These are phyloP conservation scores for Perithous albicinctus DNA, from an alignment of 2,888 invertebrate species.

Conservation along the genomic window DNA sequence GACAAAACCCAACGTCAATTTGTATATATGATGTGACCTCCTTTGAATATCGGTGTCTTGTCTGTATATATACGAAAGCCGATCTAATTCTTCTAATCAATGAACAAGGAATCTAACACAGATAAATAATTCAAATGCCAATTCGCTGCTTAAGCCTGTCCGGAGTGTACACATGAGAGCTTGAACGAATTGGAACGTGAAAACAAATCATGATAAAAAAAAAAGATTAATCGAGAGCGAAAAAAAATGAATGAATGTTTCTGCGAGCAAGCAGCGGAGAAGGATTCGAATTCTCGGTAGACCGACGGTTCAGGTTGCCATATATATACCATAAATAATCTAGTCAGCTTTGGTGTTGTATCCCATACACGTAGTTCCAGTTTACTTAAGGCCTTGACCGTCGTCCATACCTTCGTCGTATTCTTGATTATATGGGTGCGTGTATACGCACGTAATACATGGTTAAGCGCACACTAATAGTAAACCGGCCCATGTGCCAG, in stretches of 20 bases:
- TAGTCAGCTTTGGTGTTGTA: constrained; percentile 68
- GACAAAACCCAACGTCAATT: not conserved
- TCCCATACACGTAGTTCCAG: constrained; percentile 71
- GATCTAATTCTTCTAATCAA: constrained; percentile 17
- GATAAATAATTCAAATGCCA: constrained; percentile 33
- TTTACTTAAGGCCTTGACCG: constrained; percentile 71
- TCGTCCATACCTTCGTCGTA: constrained; percentile 33
- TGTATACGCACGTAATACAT: constrained; percentile 7
- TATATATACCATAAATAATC: constrained; percentile 70
- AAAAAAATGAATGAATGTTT: constrained; percentile 62
- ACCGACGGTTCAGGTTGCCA: constrained; percentile 72
- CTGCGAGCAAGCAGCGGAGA: constrained; percentile 29
- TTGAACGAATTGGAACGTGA: constrained; percentile 18
- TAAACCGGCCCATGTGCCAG: constrained; percentile 19
- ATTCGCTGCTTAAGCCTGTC: constrained; percentile 9
- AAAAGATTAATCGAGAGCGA: constrained; percentile 40
- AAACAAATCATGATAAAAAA: constrained; percentile 4
- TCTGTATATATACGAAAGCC: not conserved
- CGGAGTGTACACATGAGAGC: not conserved
- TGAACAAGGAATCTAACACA: constrained; percentile 6
- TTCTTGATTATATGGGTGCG: not conserved
- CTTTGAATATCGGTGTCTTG: not conserved
- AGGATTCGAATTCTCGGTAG: constrained; percentile 76
- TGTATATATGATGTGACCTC: not conserved
- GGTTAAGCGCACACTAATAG: constrained; percentile 5